A percentile compares a stretch with the other conserved stretches of the same genome.
phyloP scores from a whole-genome alignment of 2,113 vertebrate species.

The Salvator merianae region DNA sequence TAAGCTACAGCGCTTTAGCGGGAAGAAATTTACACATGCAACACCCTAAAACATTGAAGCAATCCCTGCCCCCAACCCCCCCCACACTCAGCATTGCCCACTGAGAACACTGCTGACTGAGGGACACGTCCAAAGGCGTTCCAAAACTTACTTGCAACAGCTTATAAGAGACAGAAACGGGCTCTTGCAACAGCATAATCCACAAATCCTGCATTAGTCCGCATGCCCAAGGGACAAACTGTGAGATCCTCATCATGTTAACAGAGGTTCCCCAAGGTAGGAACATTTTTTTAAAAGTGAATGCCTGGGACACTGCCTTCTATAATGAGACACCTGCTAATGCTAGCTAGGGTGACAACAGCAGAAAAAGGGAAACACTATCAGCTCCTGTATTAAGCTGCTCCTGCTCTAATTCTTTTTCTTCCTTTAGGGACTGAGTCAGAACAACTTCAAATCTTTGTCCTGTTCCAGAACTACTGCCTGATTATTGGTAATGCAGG shows the following conservation, averaged over 20 bases:
- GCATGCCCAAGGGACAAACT: slow-evolving; percentile 51
- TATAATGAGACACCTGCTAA: slow-evolving; percentile 35
- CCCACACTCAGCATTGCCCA: slow-evolving; percentile 57
- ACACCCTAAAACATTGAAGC: slow-evolving; percentile 75
- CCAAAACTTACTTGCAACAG: slow-evolving; percentile 56
- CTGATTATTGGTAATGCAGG: slow-evolving; percentile 58
- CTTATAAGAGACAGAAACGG: slow-evolving; percentile 71
- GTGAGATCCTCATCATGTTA: slow-evolving; percentile 47
- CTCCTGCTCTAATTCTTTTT: not conserved
- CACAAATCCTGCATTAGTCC: slow-evolving; percentile 71
- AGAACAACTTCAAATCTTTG: slow-evolving; percentile 24
- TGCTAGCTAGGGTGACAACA: not conserved
- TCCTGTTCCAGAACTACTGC: slow-evolving; percentile 23
- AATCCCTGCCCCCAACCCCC: slow-evolving; percentile 60
- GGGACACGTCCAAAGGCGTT: slow-evolving; percentile 54
- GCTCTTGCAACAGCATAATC: slow-evolving; percentile 61
- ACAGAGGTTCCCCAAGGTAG: slow-evolving; percentile 34
- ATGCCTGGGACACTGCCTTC: slow-evolving; percentile 35
- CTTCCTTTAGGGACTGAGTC: not conserved
- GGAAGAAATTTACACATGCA: slow-evolving; percentile 82
- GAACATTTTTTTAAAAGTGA: accelerated
- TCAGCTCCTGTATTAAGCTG: not conserved
- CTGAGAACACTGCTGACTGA: slow-evolving; percentile 25
- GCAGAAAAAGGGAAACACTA: not conserved
- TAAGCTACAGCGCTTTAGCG: slow-evolving; percentile 90